Evolutionary conservation across 2,113 vertebrate species (phyloP), one percentile per base, ranked within the genome.

Genomic region (Pao palembangensis): DNA sequence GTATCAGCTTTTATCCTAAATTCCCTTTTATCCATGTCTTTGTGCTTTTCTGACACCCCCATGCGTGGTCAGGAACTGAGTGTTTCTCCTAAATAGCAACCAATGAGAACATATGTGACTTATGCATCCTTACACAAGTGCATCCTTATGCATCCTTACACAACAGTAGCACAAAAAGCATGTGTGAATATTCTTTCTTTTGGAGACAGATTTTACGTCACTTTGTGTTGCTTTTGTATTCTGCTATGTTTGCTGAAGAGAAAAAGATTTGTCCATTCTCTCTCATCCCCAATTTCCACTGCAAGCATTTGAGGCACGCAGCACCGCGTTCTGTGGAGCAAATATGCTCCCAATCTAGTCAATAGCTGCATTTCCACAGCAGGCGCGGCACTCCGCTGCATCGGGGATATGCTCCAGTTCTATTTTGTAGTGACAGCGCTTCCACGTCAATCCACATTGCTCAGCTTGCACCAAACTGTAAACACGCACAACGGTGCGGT

Each of bases 211-310:
- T 76, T 85, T 87, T 75, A 73, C 47, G 23, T 21, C 74, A 57
- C 67, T 83, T 75, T 76, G 42, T 64, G 57, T 77, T 64, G 78
- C 13, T 44, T 17, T 17, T 44, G 2, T 11, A 44, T 84, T 77
- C 60, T 3, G 17, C 55, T 19, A 20, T 75, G 69, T 77, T 81
- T 66, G 73, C 74, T 73, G 67, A 84, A 83, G 70, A 38, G 56
- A 15, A 1, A 67, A 43, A 81, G 79, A 85, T 85, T 87, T 80
- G 76, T 73, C 69, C 60, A 61, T 65, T 67, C 78, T 73, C 62
- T 75, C 15, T 61, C 21, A 23, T 23, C 21, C 25, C 25, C 23
- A 25, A 25, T 25, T 25, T 25, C 23, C 25, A 28, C 25, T 28
- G 25, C 25, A 28, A 28, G 25, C 25, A 28, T 28, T 4, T 28